Percentiles rank a stretch among this genome's conserved stretches.
These are phyloP conservation scores for Cryptocephalus moraei DNA, from an alignment of 2,888 invertebrate genomes.

Conservation along the genomic window DNA sequence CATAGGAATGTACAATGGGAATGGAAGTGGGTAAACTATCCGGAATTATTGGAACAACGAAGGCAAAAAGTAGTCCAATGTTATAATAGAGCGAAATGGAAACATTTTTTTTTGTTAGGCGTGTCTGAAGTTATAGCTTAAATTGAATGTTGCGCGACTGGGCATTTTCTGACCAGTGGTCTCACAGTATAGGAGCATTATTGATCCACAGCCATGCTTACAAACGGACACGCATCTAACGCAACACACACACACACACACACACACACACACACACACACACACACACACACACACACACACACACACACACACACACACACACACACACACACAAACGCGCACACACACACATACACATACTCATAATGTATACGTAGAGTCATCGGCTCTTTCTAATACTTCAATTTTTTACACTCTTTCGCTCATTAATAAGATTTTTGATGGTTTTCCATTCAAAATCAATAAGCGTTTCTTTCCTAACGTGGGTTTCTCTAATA, in stretches of 20 bases:
- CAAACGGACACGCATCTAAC: constrained; percentile 32
- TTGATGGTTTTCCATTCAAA: constrained; percentile 15
- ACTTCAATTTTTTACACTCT: background rate
- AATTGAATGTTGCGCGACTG: constrained; percentile 38
- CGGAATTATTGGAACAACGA: background rate
- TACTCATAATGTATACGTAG: background rate
- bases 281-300: too few relatives aligned
- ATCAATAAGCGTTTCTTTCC: constrained; percentile 23
- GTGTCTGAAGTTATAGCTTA: constrained; percentile 37
- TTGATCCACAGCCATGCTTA: constrained; percentile 32
- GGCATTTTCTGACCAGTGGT: constrained; percentile 38
- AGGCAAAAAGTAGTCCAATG: background rate
- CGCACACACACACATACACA: too few relatives aligned
- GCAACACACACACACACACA: constrained; percentile 6
- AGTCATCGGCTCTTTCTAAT: background rate
- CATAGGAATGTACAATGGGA: too few relatives aligned
- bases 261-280: too few relatives aligned
- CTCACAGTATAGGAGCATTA: constrained; percentile 38
- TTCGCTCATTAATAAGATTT: background rate
- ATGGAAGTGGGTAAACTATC: too few relatives aligned
- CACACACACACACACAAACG: too few relatives aligned
- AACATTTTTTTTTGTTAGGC: constrained; percentile 30
- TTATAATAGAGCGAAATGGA: background rate
- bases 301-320: too few relatives aligned
- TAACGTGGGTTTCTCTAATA: constrained; percentile 13